Evolutionary conservation across 2,888 invertebrate species (phyloP).

Genomic region (Acronicta aceris): DNA sequence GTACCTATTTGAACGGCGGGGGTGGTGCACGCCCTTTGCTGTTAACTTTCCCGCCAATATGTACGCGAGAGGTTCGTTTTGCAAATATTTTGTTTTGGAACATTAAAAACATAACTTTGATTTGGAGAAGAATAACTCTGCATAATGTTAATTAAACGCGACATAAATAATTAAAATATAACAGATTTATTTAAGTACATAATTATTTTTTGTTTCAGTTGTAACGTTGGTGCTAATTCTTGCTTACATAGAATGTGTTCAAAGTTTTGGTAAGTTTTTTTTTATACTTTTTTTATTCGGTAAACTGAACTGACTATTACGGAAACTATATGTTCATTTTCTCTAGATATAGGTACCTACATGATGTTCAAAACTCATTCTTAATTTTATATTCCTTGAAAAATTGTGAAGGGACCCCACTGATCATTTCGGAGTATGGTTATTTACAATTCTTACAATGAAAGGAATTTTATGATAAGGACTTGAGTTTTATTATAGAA

Average conservation of each 20-base stretch:
- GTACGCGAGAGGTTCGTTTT: constrained; percentile 74
- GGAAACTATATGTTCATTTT: too few species aligned
- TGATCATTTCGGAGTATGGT: too few species aligned
- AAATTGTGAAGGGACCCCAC: too few species aligned
- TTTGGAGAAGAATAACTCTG: not conserved
- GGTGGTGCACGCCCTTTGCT: constrained; percentile 69
- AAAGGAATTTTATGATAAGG: too few species aligned
- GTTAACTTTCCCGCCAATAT: constrained; percentile 77
- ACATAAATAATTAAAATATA: not conserved
- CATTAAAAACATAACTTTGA: not conserved
- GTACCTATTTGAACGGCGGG: constrained; percentile 65
- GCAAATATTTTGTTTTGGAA: constrained; percentile 18
- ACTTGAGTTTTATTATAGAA: too few species aligned
- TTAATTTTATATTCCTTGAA: too few species aligned
- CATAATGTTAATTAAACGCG: constrained; percentile 45
- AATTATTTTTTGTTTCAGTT: constrained; percentile 72
- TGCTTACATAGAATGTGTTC: constrained; percentile 70
- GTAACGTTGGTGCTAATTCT: constrained; percentile 77
- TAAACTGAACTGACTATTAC: too few species aligned
- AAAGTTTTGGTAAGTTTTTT: constrained; percentile 79
- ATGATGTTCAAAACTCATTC: too few species aligned
- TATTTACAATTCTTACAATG: too few species aligned
- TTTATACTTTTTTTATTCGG: constrained; percentile 3
- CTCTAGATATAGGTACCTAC: too few species aligned
- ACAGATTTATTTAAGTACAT: not conserved